Conservation (phyloP, 92 coral and sea anemone genomes). For the Isaurus tuberculatus region DNA sequence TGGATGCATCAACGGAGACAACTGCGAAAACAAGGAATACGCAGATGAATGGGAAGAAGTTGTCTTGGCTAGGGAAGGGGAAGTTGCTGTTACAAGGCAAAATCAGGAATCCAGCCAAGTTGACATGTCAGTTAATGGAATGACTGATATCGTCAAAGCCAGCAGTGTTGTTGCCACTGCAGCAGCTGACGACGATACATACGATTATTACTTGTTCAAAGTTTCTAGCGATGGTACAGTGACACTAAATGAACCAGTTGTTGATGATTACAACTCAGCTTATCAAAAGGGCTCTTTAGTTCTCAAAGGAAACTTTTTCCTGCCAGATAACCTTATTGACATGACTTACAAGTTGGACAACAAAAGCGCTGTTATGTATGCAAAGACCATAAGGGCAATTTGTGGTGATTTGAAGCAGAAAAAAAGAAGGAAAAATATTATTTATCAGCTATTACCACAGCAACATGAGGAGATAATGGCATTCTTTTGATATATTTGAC, state of each 20-base stretch:
- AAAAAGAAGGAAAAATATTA: background rate
- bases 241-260: background rate
- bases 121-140: constrained; percentile 4
- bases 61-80: background rate
- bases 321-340: constrained; percentile 13
- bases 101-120: background rate
- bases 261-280: constrained; percentile 19
- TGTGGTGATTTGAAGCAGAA: constrained; percentile 11
- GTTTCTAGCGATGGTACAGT: constrained; percentile 30
- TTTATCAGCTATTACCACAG: constrained; percentile 10
- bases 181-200: constrained; percentile 23
- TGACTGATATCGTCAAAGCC: background rate
- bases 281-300: constrained; percentile 11
- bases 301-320: constrained; percentile 6
- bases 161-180: constrained; percentile 41
- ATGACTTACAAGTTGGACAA: constrained; percentile 16
- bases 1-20: background rate
- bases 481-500: background rate
- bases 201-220: constrained; percentile 38
- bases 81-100: constrained; percentile 5
- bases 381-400: background rate
- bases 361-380: background rate
- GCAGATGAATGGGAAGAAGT: background rate
- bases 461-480: constrained; percentile 16
- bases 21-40: background rate